These are phyloP conservation scores for Hyaena hyaena DNA, from an alignment of 2,113 vertebrate genomes.

Conservation along the genomic window DNA sequence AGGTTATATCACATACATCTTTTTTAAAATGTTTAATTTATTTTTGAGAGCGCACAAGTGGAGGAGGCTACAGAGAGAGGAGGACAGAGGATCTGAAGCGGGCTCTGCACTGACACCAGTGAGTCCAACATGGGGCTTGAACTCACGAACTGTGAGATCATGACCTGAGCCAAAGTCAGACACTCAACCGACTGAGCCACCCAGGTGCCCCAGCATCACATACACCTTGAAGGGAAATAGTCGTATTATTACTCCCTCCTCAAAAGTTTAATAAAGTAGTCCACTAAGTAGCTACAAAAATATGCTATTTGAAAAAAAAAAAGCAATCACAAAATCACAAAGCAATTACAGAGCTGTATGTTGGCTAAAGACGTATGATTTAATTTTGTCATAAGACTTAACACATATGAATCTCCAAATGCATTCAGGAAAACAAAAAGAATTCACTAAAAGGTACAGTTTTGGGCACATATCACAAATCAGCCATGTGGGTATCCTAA, in stretches of 20 bases:
- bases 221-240: background rate
- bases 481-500: background rate
- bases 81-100: too few species aligned
- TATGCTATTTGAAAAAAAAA: background rate
- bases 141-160: too few species aligned
- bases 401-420: background rate
- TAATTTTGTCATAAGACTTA: conserved; percentile 1
- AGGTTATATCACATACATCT: background rate
- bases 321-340: conserved; percentile 3
- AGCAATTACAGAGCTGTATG: conserved; percentile 6
- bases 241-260: background rate
- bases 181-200: too few species aligned
- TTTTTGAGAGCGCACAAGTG: too few species aligned
- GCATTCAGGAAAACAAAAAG: background rate
- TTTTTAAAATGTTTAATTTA: background rate
- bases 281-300: background rate
- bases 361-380: background rate
- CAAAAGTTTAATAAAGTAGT: background rate
- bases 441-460: background rate
- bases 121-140: too few species aligned
- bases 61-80: too few species aligned
- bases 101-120: too few species aligned
- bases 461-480: background rate
- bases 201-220: background rate
- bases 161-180: too few species aligned